A percentile compares a stretch with the other conserved stretches of the same genome.
phyloP scores from a whole-genome alignment of 2,113 vertebrate species.

The Damaliscus lunatus region DNA sequence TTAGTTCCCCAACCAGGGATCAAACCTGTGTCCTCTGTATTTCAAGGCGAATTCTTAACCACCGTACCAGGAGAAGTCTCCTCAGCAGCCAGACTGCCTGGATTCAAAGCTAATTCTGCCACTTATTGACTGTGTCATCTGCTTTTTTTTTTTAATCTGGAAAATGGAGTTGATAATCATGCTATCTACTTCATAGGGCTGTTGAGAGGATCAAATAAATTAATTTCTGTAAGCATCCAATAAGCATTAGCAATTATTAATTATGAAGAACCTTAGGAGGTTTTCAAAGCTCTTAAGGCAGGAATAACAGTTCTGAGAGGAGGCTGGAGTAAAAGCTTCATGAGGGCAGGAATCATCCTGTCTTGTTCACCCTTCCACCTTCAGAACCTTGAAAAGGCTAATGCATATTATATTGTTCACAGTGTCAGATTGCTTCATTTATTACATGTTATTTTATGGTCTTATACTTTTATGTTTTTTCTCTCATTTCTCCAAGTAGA shows the following conservation, averaged over 20 bases:
- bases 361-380: neutral
- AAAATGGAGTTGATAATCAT: neutral
- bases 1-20: neutral
- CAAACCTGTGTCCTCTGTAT: neutral
- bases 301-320: neutral
- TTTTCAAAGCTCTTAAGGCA: neutral
- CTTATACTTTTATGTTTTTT: neutral
- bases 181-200: neutral
- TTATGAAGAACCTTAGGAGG: neutral
- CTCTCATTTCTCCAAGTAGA: neutral
- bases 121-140: neutral
- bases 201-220: neutral
- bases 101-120: neutral
- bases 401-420: neutral
- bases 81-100: neutral
- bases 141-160: neutral
- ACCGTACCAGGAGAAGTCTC: neutral
- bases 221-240: neutral
- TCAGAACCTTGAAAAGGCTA: neutral
- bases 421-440: neutral
- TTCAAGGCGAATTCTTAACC: neutral
- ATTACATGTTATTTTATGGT: neutral
- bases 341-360: neutral
- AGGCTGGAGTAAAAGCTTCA: neutral
- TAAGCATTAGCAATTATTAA: neutral